Evolutionary conservation across 2,797 vertebrate genomes (phyloP).

Genomic region (Nannoperca australis): DNA sequence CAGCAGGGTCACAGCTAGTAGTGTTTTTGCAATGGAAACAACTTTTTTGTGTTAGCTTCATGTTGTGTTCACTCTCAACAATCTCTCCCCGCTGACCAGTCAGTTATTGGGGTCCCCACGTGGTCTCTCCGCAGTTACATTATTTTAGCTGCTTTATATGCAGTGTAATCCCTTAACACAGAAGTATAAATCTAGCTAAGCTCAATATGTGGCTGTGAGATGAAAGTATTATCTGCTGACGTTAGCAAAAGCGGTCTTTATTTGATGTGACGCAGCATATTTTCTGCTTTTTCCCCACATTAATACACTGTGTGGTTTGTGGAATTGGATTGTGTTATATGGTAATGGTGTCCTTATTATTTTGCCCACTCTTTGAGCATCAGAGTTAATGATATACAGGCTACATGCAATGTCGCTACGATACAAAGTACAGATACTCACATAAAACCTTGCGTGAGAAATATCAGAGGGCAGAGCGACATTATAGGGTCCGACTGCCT

Average conservation of each 20-base stretch:
- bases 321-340: background rate
- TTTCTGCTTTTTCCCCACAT: background rate
- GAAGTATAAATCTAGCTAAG: background rate
- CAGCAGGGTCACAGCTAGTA: no score
- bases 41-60: no score
- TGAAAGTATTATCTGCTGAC: background rate
- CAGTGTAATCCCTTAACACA: background rate
- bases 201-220: background rate
- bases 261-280: background rate
- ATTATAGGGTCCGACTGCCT: conserved; percentile 96
- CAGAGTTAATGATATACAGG: background rate
- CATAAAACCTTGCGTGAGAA: conserved; percentile 98
- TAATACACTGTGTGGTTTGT: background rate
- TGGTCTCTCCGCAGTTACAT: no score
- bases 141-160: background rate
- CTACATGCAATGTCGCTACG: background rate
- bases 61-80: no score
- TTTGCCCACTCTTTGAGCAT: background rate
- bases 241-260: background rate
- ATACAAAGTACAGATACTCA: conserved; percentile 83
- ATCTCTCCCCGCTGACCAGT: no score
- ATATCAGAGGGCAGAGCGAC: conserved; percentile 98
- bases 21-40: no score
- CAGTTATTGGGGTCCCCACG: no score
- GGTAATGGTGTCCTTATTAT: background rate